phyloP scores from a whole-genome alignment of 1,140 invertebrate genomes.

The Elysia chlorotica region DNA sequence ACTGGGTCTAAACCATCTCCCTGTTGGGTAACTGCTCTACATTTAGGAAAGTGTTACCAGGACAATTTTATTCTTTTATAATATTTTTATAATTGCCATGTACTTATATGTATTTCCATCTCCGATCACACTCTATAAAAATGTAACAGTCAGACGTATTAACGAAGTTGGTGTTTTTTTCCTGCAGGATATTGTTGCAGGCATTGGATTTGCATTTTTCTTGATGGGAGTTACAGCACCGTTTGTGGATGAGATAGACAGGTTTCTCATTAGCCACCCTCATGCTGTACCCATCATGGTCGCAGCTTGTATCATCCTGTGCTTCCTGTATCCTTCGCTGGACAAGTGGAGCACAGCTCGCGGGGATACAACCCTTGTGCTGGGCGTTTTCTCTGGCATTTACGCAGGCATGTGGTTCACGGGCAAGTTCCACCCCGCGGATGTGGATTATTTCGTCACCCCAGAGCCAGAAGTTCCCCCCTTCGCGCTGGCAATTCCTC shows the following conservation, averaged over 20 bases:
- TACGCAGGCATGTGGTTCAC: slow-evolving; percentile 80
- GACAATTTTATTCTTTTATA: no score
- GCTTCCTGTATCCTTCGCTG: slow-evolving; percentile 72
- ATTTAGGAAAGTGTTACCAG: no score
- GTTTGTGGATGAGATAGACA: slow-evolving; percentile 74
- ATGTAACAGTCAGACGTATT: no score
- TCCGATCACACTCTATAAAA: no score
- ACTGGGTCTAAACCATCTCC: no score
- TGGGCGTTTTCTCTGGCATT: slow-evolving; percentile 77
- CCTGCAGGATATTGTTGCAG: slow-evolving; percentile 62
- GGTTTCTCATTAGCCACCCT: slow-evolving; percentile 72
- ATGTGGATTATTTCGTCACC: no score
- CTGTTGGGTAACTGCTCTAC: no score
- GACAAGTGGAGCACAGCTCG: slow-evolving; percentile 65
- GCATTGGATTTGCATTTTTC: slow-evolving; percentile 69
- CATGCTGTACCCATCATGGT: slow-evolving; percentile 72
- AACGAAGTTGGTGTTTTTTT: slow-evolving; percentile 11
- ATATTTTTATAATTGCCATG: no score
- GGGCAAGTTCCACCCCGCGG: slow-evolving; percentile 65
- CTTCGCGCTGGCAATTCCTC: slow-evolving; percentile 66
- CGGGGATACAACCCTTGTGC: slow-evolving; percentile 83
- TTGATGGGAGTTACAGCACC: slow-evolving; percentile 77
- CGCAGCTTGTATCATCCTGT: slow-evolving; percentile 72
- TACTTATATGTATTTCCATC: no score
- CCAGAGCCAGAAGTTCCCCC: slow-evolving; percentile 68